phyloP scores from a whole-genome alignment of 2,797 vertebrate species.

The Erpetoichthys calabaricus region DNA sequence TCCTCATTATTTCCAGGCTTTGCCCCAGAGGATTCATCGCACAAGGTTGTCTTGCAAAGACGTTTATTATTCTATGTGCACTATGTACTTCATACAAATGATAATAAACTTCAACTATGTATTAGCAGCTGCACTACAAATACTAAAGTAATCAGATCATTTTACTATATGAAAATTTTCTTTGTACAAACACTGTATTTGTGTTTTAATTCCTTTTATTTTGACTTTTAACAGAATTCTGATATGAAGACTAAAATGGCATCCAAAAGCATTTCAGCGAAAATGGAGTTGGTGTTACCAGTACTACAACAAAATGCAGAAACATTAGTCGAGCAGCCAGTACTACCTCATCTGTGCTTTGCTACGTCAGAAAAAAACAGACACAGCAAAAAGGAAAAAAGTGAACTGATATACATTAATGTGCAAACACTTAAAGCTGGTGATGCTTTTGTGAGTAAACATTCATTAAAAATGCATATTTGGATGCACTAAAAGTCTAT shows the following conservation, averaged over 20 bases:
- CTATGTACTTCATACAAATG: too few species aligned
- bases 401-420: slow-evolving; percentile 1
- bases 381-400: background rate
- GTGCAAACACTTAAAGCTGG: slow-evolving; percentile 1
- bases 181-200: too few species aligned
- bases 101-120: too few species aligned
- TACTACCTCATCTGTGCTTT: background rate
- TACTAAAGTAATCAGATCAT: too few species aligned
- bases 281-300: background rate
- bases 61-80: too few species aligned
- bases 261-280: background rate
- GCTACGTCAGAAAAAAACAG: background rate
- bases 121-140: too few species aligned
- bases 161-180: too few species aligned
- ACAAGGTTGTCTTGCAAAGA: too few species aligned
- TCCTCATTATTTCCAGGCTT: too few species aligned
- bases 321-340: background rate
- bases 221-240: background rate
- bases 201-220: too few species aligned
- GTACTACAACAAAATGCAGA: background rate
- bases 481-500: too few species aligned
- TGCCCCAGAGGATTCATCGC: too few species aligned
- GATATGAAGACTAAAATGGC: background rate
- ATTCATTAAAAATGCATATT: background rate
- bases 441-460: slow-evolving; percentile 10